These are phyloP conservation scores for Cuniculus paca DNA, from an alignment of 2,797 vertebrate species.

Conservation along the genomic window DNA sequence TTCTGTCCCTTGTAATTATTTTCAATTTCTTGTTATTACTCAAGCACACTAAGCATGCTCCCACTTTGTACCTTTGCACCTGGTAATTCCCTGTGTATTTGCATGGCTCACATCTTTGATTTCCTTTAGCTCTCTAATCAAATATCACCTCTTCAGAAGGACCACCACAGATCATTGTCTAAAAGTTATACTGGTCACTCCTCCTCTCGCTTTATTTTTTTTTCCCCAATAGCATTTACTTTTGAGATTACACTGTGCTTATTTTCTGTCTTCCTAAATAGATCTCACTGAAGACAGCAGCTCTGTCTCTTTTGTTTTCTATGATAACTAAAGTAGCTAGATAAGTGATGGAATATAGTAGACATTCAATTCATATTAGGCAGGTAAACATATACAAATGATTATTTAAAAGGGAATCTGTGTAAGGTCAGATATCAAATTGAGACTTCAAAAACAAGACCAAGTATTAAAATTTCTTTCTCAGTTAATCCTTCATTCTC, in stretches of 20 bases:
- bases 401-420: not conserved
- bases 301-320: not conserved
- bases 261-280: slow-evolving; percentile 2
- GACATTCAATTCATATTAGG: not conserved
- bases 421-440: not conserved
- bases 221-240: not conserved
- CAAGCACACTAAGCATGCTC: accelerated
- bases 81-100: not conserved
- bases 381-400: not conserved
- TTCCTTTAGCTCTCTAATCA: not conserved
- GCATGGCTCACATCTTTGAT: not conserved
- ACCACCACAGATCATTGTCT: not conserved
- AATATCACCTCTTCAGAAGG: not conserved
- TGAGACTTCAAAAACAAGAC: slow-evolving; percentile 7
- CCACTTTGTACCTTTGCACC: accelerated
- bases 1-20: too few relatives aligned
- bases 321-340: not conserved
- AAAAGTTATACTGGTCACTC: not conserved
- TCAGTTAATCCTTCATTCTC: not conserved
- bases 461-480: not conserved
- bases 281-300: not conserved
- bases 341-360: not conserved
- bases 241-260: not conserved
- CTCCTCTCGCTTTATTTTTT: not conserved
- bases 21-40: not conserved